A percentile compares a stretch with the other conserved stretches of the same genome.
phyloP scores from a whole-genome alignment of 2,113 vertebrate genomes.

The Onychostruthus taczanowskii region DNA sequence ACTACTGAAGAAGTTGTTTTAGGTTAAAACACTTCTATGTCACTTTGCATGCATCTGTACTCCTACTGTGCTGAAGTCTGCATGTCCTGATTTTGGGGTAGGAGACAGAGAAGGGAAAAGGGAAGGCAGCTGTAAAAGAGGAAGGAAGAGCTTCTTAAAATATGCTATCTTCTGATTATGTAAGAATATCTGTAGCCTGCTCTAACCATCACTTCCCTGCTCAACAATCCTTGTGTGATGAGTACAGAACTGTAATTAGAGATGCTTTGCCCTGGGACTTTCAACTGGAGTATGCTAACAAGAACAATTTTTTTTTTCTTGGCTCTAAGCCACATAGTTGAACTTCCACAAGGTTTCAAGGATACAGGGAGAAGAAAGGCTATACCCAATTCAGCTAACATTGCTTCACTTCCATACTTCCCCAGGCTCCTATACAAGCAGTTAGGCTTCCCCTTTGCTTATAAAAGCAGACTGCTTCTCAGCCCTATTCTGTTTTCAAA shows the following conservation, averaged over 20 bases:
- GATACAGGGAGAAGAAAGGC: background rate
- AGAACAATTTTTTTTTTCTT: background rate
- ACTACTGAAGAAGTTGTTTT: background rate
- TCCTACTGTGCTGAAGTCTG: background rate
- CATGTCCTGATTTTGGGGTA: background rate
- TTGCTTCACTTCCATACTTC: background rate
- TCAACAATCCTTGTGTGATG: slow-evolving; percentile 3
- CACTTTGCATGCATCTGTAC: background rate
- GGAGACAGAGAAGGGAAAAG: background rate
- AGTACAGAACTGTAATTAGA: slow-evolving; percentile 21
- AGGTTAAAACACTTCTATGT: background rate
- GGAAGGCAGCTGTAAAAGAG: slow-evolving; percentile 8
- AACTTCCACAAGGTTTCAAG: background rate
- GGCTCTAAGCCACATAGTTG: background rate
- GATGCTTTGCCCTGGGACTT: background rate
- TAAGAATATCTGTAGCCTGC: slow-evolving; percentile 22
- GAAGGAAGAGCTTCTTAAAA: slow-evolving; percentile 35
- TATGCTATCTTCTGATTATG: slow-evolving; percentile 3
- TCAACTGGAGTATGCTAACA: background rate
- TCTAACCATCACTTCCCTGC: slow-evolving; percentile 16
- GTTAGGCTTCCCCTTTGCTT: background rate
- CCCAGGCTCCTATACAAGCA: background rate
- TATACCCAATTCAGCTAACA: background rate
- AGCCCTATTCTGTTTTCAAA: background rate
- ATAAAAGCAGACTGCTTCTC: background rate